phyloP scores from a whole-genome alignment of 2,797 vertebrate genomes.

The Caiman crocodilus region DNA sequence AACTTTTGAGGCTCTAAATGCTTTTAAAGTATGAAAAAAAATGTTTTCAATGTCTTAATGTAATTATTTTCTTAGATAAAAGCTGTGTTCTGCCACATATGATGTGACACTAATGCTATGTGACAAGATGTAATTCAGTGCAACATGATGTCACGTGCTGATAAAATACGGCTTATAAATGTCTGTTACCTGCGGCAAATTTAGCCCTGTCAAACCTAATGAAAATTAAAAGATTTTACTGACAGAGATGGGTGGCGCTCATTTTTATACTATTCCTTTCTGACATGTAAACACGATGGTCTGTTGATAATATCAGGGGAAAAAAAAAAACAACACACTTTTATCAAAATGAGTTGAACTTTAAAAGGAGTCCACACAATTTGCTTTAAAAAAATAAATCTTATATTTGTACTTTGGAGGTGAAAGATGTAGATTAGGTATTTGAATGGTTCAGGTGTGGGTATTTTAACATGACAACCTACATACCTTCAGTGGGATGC shows the following conservation, averaged over 20 bases:
- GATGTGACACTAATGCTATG: slow-evolving; percentile 23
- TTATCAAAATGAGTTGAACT: background rate
- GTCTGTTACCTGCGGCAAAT: slow-evolving; percentile 58
- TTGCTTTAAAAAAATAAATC: background rate
- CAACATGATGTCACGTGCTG: slow-evolving; percentile 19
- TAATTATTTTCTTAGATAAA: background rate
- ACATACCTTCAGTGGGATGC: background rate
- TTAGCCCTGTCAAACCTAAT: slow-evolving; percentile 65
- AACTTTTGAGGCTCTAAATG: background rate
- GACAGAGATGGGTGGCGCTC: slow-evolving; percentile 38
- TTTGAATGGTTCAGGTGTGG: background rate
- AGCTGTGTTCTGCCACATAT: slow-evolving; percentile 3
- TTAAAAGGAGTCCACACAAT: background rate
- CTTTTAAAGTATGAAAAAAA: background rate
- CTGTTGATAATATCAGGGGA: background rate
- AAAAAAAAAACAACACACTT: background rate
- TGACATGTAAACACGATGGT: slow-evolving; percentile 13
- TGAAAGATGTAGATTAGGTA: background rate
- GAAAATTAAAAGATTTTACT: slow-evolving; percentile 52
- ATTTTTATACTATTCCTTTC: slow-evolving; percentile 30
- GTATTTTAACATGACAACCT: background rate
- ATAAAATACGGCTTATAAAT: slow-evolving; percentile 59
- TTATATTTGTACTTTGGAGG: background rate
- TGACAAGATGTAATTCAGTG: slow-evolving; percentile 49
- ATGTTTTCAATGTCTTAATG: background rate